phyloP scores from a whole-genome alignment of 2,888 invertebrate species.

The Latheticus oryzae region DNA sequence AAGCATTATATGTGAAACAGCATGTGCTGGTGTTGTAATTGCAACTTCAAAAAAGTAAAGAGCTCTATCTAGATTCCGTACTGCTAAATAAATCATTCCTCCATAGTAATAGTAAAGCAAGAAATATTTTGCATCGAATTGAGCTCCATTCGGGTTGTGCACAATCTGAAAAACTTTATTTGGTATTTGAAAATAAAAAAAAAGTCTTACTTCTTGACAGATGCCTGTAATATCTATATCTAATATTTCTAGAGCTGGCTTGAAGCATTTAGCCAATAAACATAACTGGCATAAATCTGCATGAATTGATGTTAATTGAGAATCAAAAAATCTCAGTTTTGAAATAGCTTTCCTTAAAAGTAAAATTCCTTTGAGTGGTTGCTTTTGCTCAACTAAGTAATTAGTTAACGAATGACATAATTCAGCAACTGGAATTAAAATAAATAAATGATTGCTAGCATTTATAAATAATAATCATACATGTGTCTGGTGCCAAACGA shows the following conservation, averaged over 20 bases:
- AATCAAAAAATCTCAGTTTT: slow-evolving; percentile 87
- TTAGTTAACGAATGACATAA: slow-evolving; percentile 87
- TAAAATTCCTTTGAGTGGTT: slow-evolving; percentile 86
- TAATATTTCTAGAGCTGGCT: slow-evolving; percentile 88
- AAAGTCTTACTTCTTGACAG: slow-evolving; percentile 77
- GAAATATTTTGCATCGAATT: slow-evolving; percentile 90
- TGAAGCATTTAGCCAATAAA: slow-evolving; percentile 90
- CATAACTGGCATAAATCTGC: slow-evolving; percentile 94
- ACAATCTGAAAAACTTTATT: slow-evolving; percentile 51
- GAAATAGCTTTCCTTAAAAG: slow-evolving; percentile 85
- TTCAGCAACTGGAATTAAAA: slow-evolving; percentile 79
- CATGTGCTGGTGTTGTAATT: slow-evolving; percentile 93
- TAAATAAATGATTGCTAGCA: slow-evolving; percentile 12
- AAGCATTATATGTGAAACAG: slow-evolving; percentile 96
- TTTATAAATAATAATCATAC: too few species aligned
- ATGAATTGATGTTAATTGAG: slow-evolving; percentile 94
- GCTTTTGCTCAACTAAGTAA: slow-evolving; percentile 80
- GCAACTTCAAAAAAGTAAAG: slow-evolving; percentile 96
- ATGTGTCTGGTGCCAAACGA: slow-evolving; percentile 84
- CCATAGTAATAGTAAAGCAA: slow-evolving; percentile 97
- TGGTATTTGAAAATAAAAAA: slow-evolving; percentile 6
- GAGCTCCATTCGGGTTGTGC: slow-evolving; percentile 69
- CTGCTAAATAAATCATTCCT: slow-evolving; percentile 95
- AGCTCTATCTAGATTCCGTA: slow-evolving; percentile 93
- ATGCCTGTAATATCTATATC: slow-evolving; percentile 93